phyloP scores from a whole-genome alignment of 1,140 invertebrate genomes.

The Acromyrmex heyeri region DNA sequence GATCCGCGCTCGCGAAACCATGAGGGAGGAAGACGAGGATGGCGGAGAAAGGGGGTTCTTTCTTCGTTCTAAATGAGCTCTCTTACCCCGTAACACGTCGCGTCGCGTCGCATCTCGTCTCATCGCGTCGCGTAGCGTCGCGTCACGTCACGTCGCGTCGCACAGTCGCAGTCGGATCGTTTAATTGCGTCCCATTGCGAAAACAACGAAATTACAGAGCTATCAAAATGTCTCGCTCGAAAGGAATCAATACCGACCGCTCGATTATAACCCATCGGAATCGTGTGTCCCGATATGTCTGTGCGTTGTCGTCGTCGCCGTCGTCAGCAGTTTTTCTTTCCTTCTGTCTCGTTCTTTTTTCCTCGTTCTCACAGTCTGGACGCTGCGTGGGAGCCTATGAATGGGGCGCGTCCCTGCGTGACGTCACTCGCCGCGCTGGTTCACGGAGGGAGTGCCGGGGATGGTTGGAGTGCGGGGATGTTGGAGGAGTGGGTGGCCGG shows the following conservation, averaged over 20 bases:
- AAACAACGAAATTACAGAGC: constrained; percentile 51
- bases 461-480: constrained; percentile 60
- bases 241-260: not conserved
- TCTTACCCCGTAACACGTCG: not conserved
- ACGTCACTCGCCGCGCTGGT: constrained; percentile 79
- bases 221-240: constrained; percentile 7
- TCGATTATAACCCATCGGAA: not conserved
- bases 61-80: constrained; percentile 14
- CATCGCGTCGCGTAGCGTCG: not conserved
- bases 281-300: not conserved
- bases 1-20: constrained; percentile 62
- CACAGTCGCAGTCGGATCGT: constrained; percentile 35
- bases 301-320: not conserved
- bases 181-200: constrained; percentile 43
- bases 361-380: constrained; percentile 59
- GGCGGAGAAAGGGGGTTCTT: not conserved
- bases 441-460: constrained; percentile 58
- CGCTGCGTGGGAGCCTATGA: constrained; percentile 83
- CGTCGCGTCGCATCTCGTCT: not conserved
- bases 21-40: not conserved
- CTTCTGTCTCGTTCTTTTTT: constrained; percentile 30
- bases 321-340: constrained; percentile 68
- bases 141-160: not conserved
- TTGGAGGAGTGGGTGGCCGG: constrained; percentile 56
- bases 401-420: constrained; percentile 84